Conservation (phyloP, 2,113 vertebrate species). For the Daboia siamensis region DNA sequence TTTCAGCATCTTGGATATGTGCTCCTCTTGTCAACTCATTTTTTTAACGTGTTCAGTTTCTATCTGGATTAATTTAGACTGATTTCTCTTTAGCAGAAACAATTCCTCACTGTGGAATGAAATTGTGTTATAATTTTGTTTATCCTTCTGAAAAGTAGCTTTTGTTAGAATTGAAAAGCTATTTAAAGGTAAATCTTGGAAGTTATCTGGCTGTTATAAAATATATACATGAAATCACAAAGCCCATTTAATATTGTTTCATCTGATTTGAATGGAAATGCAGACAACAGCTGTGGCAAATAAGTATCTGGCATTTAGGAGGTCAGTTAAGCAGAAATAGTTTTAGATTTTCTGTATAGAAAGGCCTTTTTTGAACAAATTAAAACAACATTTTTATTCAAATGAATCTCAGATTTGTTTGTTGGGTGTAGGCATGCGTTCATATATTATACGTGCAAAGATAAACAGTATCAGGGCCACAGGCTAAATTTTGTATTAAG, state of each 20-base stretch:
- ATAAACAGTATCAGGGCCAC: not conserved
- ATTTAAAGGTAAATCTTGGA: not conserved
- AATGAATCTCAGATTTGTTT: not conserved
- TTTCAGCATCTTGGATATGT: not conserved
- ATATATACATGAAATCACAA: not conserved
- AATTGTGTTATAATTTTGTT: not conserved
- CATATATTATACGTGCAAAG: not conserved
- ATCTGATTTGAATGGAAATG: not conserved
- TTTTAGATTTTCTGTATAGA: not conserved
- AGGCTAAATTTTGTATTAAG: not conserved
- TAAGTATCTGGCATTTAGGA: not conserved
- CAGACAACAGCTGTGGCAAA: not conserved
- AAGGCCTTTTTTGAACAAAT: not conserved
- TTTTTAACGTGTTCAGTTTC: not conserved
- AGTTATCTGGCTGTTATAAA: not conserved
- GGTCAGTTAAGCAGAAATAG: not conserved
- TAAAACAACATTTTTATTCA: conserved; percentile 16
- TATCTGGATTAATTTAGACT: not conserved
- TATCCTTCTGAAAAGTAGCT: not conserved
- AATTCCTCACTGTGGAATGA: not conserved
- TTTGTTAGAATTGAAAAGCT: not conserved
- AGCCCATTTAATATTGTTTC: not conserved
- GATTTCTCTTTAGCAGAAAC: not conserved
- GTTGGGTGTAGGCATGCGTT: not conserved
- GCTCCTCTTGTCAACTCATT: not conserved